These are phyloP conservation scores for Scaptomyza graminum DNA, from an alignment of 1,140 invertebrate genomes.

Conservation along the genomic window DNA sequence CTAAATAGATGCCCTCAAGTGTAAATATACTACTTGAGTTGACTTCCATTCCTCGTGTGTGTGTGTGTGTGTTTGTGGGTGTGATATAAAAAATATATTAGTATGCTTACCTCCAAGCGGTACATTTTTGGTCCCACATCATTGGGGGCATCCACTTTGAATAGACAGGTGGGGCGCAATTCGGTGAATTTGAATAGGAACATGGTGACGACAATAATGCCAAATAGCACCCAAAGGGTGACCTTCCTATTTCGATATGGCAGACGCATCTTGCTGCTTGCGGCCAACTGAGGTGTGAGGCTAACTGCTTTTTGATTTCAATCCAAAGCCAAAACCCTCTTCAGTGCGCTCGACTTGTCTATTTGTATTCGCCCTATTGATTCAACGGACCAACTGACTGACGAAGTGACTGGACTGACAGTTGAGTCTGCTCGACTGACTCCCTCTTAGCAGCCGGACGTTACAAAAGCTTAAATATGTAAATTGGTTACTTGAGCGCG, in stretches of 20 bases:
- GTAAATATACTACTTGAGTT: constrained; percentile 45
- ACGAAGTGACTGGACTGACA: no score
- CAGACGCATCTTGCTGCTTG: constrained; percentile 67
- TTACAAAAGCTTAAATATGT: constrained; percentile 64
- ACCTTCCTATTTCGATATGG: constrained; percentile 81
- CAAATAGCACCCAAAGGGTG: constrained; percentile 80
- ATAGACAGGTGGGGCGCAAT: constrained; percentile 80
- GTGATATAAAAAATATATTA: background rate
- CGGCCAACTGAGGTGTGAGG: constrained; percentile 25
- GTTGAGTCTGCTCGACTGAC: background rate
- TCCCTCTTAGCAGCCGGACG: constrained; percentile 2
- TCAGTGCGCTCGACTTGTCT: constrained; percentile 15
- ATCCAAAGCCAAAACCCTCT: background rate
- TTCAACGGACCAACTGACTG: constrained; percentile 5
- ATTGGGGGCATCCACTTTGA: constrained; percentile 69
- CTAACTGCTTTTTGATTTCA: constrained; percentile 22
- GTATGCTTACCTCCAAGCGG: constrained; percentile 74
- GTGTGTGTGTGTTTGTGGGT: constrained; percentile 8
- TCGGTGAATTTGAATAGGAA: constrained; percentile 83
- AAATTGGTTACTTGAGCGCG: constrained; percentile 68
- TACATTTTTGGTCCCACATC: constrained; percentile 73
- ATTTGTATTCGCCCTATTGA: constrained; percentile 34
- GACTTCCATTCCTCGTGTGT: background rate
- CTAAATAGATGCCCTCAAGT: constrained; percentile 36
- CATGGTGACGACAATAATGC: constrained; percentile 81